Percentiles rank a stretch among this genome's conserved stretches.
Conservation (phyloP, 1,140 invertebrate genomes). For the Pseudomyrmex flavicornis region DNA sequence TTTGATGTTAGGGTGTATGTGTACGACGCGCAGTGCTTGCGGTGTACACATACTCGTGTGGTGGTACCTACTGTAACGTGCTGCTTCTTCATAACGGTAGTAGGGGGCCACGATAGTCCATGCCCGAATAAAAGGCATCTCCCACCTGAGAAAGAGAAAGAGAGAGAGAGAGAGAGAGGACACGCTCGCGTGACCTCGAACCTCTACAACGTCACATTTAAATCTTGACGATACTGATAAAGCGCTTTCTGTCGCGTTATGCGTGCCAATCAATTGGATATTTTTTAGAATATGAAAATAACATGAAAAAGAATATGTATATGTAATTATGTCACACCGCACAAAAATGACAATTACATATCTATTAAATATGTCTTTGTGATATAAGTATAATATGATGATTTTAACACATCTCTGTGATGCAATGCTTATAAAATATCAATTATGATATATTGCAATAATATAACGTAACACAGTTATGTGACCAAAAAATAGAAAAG, state of each 20-base stretch:
- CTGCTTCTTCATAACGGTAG: conserved; percentile 12
- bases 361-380: no score
- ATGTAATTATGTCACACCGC: neutral
- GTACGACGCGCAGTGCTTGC: conserved; percentile 14
- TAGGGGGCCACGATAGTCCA: conserved; percentile 13
- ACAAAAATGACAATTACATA: no score
- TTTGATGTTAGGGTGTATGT: neutral
- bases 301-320: neutral
- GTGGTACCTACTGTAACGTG: conserved; percentile 9
- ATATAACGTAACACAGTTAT: no score
- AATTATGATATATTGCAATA: no score
- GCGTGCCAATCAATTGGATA: neutral
- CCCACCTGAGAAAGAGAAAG: conserved; percentile 16
- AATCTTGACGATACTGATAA: conserved; percentile 32
- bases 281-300: neutral
- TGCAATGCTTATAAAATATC: no score
- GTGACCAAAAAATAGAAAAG: no score
- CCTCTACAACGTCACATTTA: conserved; percentile 3
- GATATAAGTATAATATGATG: no score
- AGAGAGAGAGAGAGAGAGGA: no score
- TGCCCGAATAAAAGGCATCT: conserved; percentile 44
- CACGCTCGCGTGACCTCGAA: conserved; percentile 7
- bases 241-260: no score
- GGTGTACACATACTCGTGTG: conserved; percentile 6
- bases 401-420: no score